Conservation (phyloP, 2,888 invertebrate species). For the Trichopoda pennipes region DNA sequence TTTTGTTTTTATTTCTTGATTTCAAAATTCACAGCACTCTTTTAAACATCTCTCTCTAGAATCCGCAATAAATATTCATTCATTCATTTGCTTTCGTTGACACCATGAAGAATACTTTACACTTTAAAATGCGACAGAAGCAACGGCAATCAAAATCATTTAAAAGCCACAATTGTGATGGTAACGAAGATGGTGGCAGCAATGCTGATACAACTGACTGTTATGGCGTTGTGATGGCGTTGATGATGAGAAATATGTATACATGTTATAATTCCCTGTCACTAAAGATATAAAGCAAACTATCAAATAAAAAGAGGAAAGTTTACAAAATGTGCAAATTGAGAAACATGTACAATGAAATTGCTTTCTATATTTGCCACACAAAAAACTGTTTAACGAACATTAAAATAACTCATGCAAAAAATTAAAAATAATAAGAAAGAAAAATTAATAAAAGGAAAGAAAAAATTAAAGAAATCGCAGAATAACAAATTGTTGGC, state of each 20-base stretch:
- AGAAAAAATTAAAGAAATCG: not conserved
- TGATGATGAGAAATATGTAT: slow-evolving; percentile 48
- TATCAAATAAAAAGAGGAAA: not conserved
- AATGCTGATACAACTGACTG: slow-evolving; percentile 32
- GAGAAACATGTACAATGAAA: slow-evolving; percentile 55
- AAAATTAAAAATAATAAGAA: not conserved
- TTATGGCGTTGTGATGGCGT: slow-evolving; percentile 25
- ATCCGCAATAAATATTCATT: slow-evolving; percentile 1
- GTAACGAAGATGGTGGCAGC: slow-evolving; percentile 8
- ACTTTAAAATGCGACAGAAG: slow-evolving; percentile 17
- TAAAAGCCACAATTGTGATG: slow-evolving; percentile 56
- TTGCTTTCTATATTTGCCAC: slow-evolving; percentile 35
- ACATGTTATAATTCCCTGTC: slow-evolving; percentile 23
- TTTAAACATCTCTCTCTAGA: not conserved
- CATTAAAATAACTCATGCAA: slow-evolving; percentile 30
- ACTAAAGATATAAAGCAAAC: not conserved
- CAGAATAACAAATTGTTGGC: slow-evolving; percentile 11
- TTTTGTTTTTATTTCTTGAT: no score
- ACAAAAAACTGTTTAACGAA: slow-evolving; percentile 10
- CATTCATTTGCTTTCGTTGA: slow-evolving; percentile 27
- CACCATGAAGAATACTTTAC: slow-evolving; percentile 6
- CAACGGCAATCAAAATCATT: slow-evolving; percentile 63
- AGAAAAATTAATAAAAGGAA: not conserved
- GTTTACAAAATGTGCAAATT: slow-evolving; percentile 47
- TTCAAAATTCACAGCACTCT: not conserved